A percentile compares a stretch with the other conserved stretches of the same genome.
Evolutionary conservation across 2,888 invertebrate genomes (phyloP).

Genomic region (Cephus pulcher): DNA sequence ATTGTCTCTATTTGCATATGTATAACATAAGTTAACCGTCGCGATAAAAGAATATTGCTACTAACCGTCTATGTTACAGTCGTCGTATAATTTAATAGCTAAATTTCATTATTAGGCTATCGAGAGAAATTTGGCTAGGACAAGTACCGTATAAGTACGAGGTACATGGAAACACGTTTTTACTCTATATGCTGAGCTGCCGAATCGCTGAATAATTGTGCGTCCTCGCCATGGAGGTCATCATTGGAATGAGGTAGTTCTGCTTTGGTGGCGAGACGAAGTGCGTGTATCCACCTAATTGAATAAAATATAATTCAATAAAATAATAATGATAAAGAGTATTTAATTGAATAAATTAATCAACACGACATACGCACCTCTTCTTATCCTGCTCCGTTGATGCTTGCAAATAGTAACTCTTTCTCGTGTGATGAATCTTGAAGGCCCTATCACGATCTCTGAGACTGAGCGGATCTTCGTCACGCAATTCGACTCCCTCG

Average conservation of each 20-base stretch:
- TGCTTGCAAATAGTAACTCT: slow-evolving; percentile 69
- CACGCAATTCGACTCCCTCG: slow-evolving; percentile 54
- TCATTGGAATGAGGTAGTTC: slow-evolving; percentile 62
- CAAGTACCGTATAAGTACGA: slow-evolving; percentile 41
- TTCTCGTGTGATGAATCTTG: slow-evolving; percentile 67
- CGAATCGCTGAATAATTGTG: slow-evolving; percentile 47
- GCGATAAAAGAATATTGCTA: slow-evolving; percentile 47
- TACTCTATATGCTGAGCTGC: slow-evolving; percentile 28
- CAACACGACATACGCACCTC: slow-evolving; percentile 54
- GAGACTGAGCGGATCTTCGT: slow-evolving; percentile 57
- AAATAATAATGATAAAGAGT: background rate
- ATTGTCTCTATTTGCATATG: slow-evolving; percentile 24
- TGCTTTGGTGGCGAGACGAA: slow-evolving; percentile 67
- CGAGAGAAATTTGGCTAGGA: slow-evolving; percentile 48
- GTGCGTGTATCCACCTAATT: slow-evolving; percentile 67
- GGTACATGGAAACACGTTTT: slow-evolving; percentile 23
- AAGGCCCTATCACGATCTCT: slow-evolving; percentile 66
- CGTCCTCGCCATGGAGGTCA: slow-evolving; percentile 33
- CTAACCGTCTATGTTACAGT: slow-evolving; percentile 53
- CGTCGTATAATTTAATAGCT: slow-evolving; percentile 33
- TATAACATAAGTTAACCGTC: slow-evolving; percentile 57
- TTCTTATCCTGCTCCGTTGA: slow-evolving; percentile 65
- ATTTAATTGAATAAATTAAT: background rate
- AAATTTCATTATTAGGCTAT: slow-evolving; percentile 7
- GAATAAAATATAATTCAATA: background rate